These are phyloP conservation scores for Datnioides undecimradiatus DNA, from an alignment of 2,113 vertebrate species.

Conservation along the genomic window DNA sequence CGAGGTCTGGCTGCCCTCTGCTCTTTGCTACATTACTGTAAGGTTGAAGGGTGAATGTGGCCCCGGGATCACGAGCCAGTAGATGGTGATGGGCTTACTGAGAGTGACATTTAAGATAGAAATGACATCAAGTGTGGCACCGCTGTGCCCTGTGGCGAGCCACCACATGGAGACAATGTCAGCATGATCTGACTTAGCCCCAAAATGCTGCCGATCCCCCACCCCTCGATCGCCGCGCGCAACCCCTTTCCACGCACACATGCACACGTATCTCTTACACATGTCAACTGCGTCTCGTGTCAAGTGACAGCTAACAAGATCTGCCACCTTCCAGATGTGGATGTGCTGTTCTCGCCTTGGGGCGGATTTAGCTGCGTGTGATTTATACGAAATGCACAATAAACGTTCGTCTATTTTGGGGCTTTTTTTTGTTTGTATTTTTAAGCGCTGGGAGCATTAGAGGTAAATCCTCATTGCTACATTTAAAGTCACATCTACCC, in stretches of 20 bases:
- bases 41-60: constrained; percentile 78
- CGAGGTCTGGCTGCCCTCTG: constrained; percentile 55
- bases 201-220: constrained; percentile 46
- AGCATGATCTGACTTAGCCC: constrained; percentile 70
- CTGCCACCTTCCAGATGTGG: constrained; percentile 77
- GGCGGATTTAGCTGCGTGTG: constrained; percentile 45
- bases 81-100: constrained; percentile 64
- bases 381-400: constrained; percentile 34
- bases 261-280: constrained; percentile 50
- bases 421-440: constrained; percentile 10
- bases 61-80: constrained; percentile 57
- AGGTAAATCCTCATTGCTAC: not conserved
- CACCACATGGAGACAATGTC: constrained; percentile 69
- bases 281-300: constrained; percentile 62
- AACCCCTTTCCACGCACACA: constrained; percentile 16
- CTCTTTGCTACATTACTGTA: constrained; percentile 66
- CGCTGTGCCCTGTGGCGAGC: constrained; percentile 66
- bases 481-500: not conserved
- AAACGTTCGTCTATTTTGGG: constrained; percentile 12
- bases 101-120: constrained; percentile 81
- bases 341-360: constrained; percentile 40
- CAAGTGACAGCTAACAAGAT: constrained; percentile 64
- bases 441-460: not conserved
- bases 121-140: constrained; percentile 73
- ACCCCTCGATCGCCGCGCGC: not conserved